These are phyloP conservation scores for Tetanocera ferruginea DNA, from an alignment of 2,888 invertebrate species.

Conservation along the genomic window DNA sequence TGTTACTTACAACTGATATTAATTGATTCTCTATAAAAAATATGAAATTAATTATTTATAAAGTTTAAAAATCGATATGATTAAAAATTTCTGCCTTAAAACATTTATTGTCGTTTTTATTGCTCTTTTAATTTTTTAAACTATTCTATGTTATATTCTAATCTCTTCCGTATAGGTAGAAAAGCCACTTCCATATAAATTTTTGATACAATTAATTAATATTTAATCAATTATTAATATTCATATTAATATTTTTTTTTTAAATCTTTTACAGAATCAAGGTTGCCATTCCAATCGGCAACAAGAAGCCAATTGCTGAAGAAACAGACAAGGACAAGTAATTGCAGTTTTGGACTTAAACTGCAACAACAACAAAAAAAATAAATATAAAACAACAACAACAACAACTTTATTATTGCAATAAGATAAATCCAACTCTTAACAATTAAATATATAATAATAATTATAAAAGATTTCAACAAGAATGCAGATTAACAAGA, in stretches of 20 bases:
- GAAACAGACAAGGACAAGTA: constrained; percentile 88
- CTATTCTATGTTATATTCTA: too few relatives aligned
- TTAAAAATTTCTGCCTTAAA: too few relatives aligned
- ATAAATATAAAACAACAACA: constrained; percentile 46
- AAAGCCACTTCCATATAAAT: too few relatives aligned
- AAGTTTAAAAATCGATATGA: too few relatives aligned
- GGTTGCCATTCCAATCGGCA: constrained; percentile 89
- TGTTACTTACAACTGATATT: too few relatives aligned
- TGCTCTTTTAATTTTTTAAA: too few relatives aligned
- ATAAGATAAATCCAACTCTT: constrained; percentile 51
- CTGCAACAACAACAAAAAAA: constrained; percentile 50
- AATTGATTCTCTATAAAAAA: too few relatives aligned
- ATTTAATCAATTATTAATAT: too few relatives aligned
- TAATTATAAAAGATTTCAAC: constrained; percentile 16
- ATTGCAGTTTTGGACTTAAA: constrained; percentile 56
- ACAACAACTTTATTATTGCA: constrained; percentile 55
- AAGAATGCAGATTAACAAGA: constrained; percentile 37
- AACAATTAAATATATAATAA: constrained; percentile 26
- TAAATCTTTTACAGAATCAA: constrained; percentile 77
- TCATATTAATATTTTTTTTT: constrained; percentile 48
- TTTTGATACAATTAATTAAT: too few relatives aligned
- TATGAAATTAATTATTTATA: too few relatives aligned
- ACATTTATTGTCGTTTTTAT: too few relatives aligned
- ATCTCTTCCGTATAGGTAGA: too few relatives aligned
- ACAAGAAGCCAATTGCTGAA: constrained; percentile 78